Evolutionary conservation across 1,140 invertebrate genomes (phyloP).

Genomic region (Sitophilus oryzae): DNA sequence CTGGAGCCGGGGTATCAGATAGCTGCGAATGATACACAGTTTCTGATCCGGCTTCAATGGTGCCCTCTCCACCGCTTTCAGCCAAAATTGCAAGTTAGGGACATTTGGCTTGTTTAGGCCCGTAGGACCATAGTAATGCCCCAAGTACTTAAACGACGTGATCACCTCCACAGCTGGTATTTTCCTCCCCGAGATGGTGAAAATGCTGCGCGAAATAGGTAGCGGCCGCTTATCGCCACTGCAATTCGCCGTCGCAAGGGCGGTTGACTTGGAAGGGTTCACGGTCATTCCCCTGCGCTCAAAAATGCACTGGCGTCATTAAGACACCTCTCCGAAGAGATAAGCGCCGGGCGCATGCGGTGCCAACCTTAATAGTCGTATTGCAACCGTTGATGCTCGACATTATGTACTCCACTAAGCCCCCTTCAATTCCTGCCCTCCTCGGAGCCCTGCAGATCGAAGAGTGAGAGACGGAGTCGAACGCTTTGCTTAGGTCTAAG

Average conservation of each 20-base stretch:
- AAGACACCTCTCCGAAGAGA: conserved; percentile 24
- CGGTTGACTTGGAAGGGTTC: background rate
- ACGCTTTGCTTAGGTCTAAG: conserved; percentile 33
- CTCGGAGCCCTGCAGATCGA: background rate
- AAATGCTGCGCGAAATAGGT: background rate
- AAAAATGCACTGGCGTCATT: conserved; percentile 3
- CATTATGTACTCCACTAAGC: conserved; percentile 22
- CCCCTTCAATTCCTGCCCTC: background rate
- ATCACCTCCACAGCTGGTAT: background rate
- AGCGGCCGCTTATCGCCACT: background rate
- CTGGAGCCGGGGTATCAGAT: too few relatives aligned
- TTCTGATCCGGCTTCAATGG: too few relatives aligned
- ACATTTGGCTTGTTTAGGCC: too few relatives aligned
- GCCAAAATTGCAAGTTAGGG: too few relatives aligned
- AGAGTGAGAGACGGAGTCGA: conserved; percentile 10
- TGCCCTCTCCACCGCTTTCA: too few relatives aligned
- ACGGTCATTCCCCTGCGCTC: background rate
- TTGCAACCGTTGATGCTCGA: too few relatives aligned
- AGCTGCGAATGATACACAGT: too few relatives aligned
- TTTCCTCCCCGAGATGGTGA: conserved; percentile 4
- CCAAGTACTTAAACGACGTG: conserved; percentile 20
- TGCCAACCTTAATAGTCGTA: too few relatives aligned
- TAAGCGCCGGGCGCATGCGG: conserved; percentile 6
- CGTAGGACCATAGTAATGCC: too few relatives aligned
- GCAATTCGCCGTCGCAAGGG: too few relatives aligned